Conservation (phyloP, 2,113 vertebrate species). For the mouse (Mus musculus) region DNA sequence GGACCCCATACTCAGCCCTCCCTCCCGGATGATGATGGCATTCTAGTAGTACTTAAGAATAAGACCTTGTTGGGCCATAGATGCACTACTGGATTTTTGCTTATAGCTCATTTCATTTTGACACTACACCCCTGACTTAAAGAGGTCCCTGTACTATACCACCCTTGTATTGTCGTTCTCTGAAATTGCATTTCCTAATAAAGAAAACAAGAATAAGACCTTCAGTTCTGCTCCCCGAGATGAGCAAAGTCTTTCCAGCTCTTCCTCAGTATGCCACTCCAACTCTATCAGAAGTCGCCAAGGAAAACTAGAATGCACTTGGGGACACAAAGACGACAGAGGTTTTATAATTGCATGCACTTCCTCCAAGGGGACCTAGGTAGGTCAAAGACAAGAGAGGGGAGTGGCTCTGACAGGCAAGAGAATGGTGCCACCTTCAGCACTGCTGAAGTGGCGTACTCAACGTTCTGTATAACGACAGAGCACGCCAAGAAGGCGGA, state of each 20-base stretch:
- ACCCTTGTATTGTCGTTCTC: constrained; percentile 67
- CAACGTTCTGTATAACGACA: background rate
- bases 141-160: constrained; percentile 64
- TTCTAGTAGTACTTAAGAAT: background rate
- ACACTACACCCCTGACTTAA: constrained; percentile 13
- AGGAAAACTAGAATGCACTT: background rate
- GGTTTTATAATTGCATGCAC: background rate
- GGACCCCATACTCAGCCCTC: background rate
- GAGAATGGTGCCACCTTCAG: background rate
- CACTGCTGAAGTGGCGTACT: background rate
- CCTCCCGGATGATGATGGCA: background rate
- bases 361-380: background rate
- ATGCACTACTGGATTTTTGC: constrained; percentile 51
- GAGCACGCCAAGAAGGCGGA: background rate
- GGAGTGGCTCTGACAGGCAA: too few relatives aligned
- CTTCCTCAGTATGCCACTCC: background rate
- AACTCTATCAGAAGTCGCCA: background rate
- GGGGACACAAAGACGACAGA: background rate
- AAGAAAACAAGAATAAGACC: constrained; percentile 54
- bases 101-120: constrained; percentile 56
- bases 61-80: constrained; percentile 51
- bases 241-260: background rate
- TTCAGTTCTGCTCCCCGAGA: background rate
- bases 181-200: constrained; percentile 81
- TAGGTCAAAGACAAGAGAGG: background rate